These are phyloP conservation scores for Cardiocondyla obscurior DNA, from an alignment of 1,140 invertebrate genomes.

Conservation along the genomic window DNA sequence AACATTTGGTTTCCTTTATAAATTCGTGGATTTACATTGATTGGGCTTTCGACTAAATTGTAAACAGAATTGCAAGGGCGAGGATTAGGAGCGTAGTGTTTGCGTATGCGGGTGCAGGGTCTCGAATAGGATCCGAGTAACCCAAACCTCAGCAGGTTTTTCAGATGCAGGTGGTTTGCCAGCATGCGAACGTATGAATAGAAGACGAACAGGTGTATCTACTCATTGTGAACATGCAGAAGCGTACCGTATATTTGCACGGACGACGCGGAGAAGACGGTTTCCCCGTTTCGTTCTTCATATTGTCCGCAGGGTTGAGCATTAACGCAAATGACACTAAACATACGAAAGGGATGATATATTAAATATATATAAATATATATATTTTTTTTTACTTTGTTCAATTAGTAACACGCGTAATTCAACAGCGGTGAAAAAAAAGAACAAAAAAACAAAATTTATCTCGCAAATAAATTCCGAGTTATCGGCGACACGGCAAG, in stretches of 20 bases:
- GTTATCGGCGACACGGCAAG: background rate
- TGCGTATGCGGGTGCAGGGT: constrained; percentile 19
- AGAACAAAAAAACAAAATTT: background rate
- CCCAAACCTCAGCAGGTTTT: constrained; percentile 66
- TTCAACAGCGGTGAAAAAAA: background rate
- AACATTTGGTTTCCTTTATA: background rate
- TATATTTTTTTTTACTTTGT: background rate
- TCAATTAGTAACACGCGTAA: background rate
- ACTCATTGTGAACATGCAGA: constrained; percentile 60
- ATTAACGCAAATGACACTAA: background rate
- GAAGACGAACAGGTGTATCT: constrained; percentile 62
- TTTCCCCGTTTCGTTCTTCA: background rate
- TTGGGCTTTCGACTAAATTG: background rate
- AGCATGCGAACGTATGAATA: constrained; percentile 61
- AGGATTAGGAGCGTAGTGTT: constrained; percentile 31
- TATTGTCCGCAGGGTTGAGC: background rate
- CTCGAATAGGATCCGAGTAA: constrained; percentile 43
- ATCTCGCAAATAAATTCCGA: background rate
- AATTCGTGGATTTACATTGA: background rate
- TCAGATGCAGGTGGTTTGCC: constrained; percentile 65
- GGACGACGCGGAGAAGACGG: background rate
- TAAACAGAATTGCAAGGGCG: background rate
- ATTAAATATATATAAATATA: no score
- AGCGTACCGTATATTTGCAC: constrained; percentile 1
- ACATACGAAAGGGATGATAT: background rate